Base-by-base conservation (phyloP, 2,888 invertebrate genomes). In the Psococerastis gibbosa region DNA sequence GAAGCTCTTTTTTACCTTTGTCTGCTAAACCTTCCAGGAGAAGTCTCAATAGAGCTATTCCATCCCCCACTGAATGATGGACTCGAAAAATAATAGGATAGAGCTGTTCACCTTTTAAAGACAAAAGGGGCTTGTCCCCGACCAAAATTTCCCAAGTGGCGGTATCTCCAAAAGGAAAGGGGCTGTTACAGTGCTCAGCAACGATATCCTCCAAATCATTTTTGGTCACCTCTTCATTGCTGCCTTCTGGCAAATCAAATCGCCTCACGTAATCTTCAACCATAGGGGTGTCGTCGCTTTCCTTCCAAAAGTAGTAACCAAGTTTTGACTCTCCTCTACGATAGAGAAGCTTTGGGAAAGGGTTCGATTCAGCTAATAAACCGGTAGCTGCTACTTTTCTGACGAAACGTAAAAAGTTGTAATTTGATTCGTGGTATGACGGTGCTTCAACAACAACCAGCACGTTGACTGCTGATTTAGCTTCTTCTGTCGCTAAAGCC, bases 11-110 rank as follows among this genome's bases (percentile, higher is more conserved):
- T 9, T 27, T 11, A 27, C 8, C 6, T 27, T 11, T 52, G 49
- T 69, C 68, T 5, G 64, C 61, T 35, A 70, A 56, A 2, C 59
- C 56, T 50, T 65, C 60, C 46, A 67, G 56, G 11, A 71, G 54
- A 45, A 70, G 56, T 44, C 65, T 60, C 32, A 69, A 54, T 8
- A 71, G 53, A 3, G 68, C 63, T 1, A 66, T 62, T 2, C 70
- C 70, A 50, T 71, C 70, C 1, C 69, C 70, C 1, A 71, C 52
- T 3, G 67, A 60, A 54, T 71, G 70, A 53, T 71, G 70, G 43
- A 70, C 59, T 46, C 69, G 62, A 49, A 70, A 65, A 45, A 71
- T 52, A 23, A 71, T 55, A 2, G 67, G 67, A 34, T 56, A 61
- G 56, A 45, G 59, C 50, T 22, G 54, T 51, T 46, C 51, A 48